phyloP scores from a whole-genome alignment of 2,797 vertebrate species.

The Echiichthys vipera region DNA sequence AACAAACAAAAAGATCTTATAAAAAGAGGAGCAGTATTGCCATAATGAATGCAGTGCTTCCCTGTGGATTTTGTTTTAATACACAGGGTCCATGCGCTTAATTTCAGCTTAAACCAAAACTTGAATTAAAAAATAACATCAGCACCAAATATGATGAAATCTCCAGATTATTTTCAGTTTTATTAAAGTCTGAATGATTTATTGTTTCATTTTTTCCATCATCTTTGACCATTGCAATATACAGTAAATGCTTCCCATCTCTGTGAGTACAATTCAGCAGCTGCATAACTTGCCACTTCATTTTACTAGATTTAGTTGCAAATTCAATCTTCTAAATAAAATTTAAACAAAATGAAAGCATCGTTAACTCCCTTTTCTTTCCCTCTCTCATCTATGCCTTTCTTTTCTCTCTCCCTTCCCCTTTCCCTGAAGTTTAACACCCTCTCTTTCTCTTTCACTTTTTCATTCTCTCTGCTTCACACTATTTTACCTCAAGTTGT shows the following conservation, averaged over 20 bases:
- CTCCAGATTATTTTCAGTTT: constrained; percentile 23
- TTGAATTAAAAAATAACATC: background rate
- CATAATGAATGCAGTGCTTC: background rate
- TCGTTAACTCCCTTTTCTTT: constrained; percentile 28
- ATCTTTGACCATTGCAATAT: constrained; percentile 38
- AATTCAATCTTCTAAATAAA: constrained; percentile 39
- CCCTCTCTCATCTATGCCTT: background rate
- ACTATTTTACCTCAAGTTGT: constrained; percentile 57
- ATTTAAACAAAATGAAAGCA: constrained; percentile 46
- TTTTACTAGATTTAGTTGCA: constrained; percentile 33
- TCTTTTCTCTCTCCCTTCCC: background rate
- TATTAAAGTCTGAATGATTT: constrained; percentile 31
- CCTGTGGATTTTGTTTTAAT: background rate
- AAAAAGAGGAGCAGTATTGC: background rate
- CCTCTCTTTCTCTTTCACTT: constrained; percentile 19
- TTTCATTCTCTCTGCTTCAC: constrained; percentile 37
- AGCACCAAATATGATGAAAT: background rate
- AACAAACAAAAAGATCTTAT: no score
- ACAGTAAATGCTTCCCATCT: constrained; percentile 28
- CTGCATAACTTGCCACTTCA: constrained; percentile 21
- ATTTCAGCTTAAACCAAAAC: background rate
- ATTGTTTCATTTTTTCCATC: constrained; percentile 24
- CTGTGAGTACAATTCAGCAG: constrained; percentile 20
- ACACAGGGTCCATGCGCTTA: background rate
- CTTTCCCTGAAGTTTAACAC: constrained; percentile 4